These are phyloP conservation scores for Tribolium madens DNA, from an alignment of 1,140 invertebrate species.

Conservation along the genomic window DNA sequence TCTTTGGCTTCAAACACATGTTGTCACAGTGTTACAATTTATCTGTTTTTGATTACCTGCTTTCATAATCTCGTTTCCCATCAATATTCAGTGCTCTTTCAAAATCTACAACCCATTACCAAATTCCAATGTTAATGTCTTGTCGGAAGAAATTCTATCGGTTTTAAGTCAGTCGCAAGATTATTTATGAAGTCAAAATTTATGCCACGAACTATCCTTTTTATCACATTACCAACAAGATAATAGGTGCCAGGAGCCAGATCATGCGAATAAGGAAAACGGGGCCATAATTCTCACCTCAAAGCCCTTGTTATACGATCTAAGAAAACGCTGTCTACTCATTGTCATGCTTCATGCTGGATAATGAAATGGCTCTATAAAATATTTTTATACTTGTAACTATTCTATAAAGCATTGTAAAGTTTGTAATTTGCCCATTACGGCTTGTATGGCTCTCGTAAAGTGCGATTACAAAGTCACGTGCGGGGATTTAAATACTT, in stretches of 20 bases:
- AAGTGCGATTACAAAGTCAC: neutral
- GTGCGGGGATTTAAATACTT: neutral
- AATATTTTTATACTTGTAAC: neutral
- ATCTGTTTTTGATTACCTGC: neutral
- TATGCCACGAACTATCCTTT: slow-evolving; percentile 15
- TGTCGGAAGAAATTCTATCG: slow-evolving; percentile 12
- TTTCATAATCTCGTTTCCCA: neutral
- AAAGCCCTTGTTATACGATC: slow-evolving; percentile 7
- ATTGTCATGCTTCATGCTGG: neutral
- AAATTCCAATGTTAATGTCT: slow-evolving; percentile 19
- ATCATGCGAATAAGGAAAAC: slow-evolving; percentile 15
- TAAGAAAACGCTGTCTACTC: neutral
- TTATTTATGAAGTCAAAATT: slow-evolving; percentile 20
- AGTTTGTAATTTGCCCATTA: neutral
- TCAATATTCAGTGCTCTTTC: slow-evolving; percentile 21
- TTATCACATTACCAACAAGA: slow-evolving; percentile 19
- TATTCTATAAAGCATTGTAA: neutral
- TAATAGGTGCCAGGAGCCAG: neutral
- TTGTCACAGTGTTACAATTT: neutral
- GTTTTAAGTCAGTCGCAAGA: neutral
- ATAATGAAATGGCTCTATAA: slow-evolving; percentile 5
- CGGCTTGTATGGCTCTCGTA: neutral
- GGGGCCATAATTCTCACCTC: slow-evolving; percentile 19
- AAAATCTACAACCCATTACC: slow-evolving; percentile 2
- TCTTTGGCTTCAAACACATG: neutral